Conservation (phyloP, 2,888 invertebrate genomes). For the Drosophila lacicola region DNA sequence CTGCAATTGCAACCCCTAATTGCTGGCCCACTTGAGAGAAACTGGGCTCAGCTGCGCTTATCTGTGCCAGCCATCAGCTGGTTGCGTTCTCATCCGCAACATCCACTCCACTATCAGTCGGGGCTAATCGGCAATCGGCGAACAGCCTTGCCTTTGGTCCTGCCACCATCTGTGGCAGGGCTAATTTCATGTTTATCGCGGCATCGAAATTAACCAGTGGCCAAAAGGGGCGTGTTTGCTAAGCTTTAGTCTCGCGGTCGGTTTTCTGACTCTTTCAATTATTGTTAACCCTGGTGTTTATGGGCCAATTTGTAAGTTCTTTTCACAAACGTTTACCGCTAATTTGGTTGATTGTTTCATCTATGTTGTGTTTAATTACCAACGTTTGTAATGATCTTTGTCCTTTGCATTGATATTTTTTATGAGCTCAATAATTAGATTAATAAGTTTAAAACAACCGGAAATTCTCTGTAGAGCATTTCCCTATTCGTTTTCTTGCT, state of each 20-base stretch:
- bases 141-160: constrained; percentile 42
- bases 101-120: constrained; percentile 47
- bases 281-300: constrained; percentile 37
- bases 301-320: constrained; percentile 59
- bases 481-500: constrained; percentile 7
- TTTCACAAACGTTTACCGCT: constrained; percentile 37
- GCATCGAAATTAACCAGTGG: constrained; percentile 67
- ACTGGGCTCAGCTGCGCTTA: constrained; percentile 65
- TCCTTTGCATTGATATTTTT: neutral
- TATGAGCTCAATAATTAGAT: neutral
- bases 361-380: constrained; percentile 28
- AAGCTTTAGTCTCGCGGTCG: constrained; percentile 59
- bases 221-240: constrained; percentile 58
- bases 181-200: constrained; percentile 58
- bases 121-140: constrained; percentile 55
- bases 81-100: constrained; percentile 52
- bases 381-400: constrained; percentile 13
- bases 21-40: constrained; percentile 69
- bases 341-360: constrained; percentile 24
- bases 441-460: too few species aligned
- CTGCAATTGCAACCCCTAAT: constrained; percentile 70
- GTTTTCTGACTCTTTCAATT: constrained; percentile 36
- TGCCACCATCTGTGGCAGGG: constrained; percentile 32
- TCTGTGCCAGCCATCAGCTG: constrained; percentile 69
- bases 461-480: constrained; percentile 18